Percentiles rank a stretch among this genome's conserved stretches.
Evolutionary conservation across 2,888 invertebrate genomes (phyloP).

Genomic region (Danaus chrysippus): DNA sequence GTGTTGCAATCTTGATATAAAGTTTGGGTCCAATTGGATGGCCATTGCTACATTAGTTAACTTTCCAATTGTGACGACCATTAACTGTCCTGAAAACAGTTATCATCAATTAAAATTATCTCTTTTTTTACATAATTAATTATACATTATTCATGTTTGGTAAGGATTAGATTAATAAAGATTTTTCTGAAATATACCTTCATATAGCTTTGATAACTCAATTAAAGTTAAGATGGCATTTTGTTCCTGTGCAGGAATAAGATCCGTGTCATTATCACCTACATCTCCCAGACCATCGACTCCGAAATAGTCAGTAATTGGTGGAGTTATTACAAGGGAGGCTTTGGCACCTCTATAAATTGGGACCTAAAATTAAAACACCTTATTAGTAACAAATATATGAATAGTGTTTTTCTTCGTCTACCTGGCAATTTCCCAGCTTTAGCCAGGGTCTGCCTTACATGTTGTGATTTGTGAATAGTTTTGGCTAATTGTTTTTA

Average conservation of each 20-base stretch:
- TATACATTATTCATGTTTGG: background rate
- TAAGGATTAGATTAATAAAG: background rate
- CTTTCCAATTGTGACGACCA: slow-evolving; percentile 84
- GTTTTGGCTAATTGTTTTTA: too few species aligned
- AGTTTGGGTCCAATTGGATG: slow-evolving; percentile 82
- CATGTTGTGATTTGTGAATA: too few species aligned
- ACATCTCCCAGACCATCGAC: slow-evolving; percentile 85
- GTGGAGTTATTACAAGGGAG: slow-evolving; percentile 61
- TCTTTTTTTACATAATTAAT: background rate
- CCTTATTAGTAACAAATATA: background rate
- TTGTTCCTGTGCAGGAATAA: slow-evolving; percentile 66
- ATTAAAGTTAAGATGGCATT: slow-evolving; percentile 81
- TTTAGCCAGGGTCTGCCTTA: too few species aligned
- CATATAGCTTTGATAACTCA: slow-evolving; percentile 75
- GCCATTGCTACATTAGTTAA: slow-evolving; percentile 90
- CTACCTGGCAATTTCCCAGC: too few species aligned
- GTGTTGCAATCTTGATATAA: slow-evolving; percentile 81
- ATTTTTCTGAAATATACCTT: slow-evolving; percentile 51
- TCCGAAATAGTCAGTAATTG: slow-evolving; percentile 73
- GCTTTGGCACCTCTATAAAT: slow-evolving; percentile 82
- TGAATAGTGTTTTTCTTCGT: too few species aligned
- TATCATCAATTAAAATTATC: background rate
- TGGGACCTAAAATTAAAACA: slow-evolving; percentile 79
- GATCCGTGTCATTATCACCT: slow-evolving; percentile 58
- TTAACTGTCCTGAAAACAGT: slow-evolving; percentile 73